Base-by-base conservation (phyloP, 2,888 invertebrate species). In the Euplexia lucipara region DNA sequence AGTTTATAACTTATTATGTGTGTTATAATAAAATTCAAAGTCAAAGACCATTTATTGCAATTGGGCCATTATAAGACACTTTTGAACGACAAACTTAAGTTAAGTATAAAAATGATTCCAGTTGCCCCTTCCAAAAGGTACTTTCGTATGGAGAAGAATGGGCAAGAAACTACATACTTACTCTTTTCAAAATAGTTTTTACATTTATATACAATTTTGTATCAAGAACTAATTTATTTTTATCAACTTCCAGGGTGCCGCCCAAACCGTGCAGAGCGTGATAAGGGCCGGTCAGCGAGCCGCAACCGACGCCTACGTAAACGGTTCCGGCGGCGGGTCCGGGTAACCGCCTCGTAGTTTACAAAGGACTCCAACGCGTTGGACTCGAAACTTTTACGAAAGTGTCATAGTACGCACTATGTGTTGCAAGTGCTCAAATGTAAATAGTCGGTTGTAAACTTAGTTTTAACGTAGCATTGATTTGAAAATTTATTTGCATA, bases 191-290 rank as follows among this genome's bases (percentile, higher is more conserved):
- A n/a, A n/a, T n/a, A n/a, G n/a, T n/a, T n/a, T n/a, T n/a, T n/a
- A n/a, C n/a, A n/a, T n/a, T n/a, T n/a, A n/a, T n/a, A n/a, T n/a
- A n/a, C n/a, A n/a, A n/a, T n/a, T n/a, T n/a, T n/a, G n/a, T n/a
- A 12, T 4, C 7, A 2, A 9, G 9, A 10, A 18, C n/a, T 45
- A 12, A 68, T 45, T 51, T 30, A 0, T 30, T 8, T 14, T 39
- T 20, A 1, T 48, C 22, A 9, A 18, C 18, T 95, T 96, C 53
- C 95, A 97, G 97, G 97, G 97, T 82, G 97, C 97, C 77, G 97
- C 97, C 22, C 96, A 96, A 83, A 96, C 97, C 22, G 96, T 97
- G 77, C 97, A 97, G 89, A 96, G 95, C 65, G 96, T 97, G 74
- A 95, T 97, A 68, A 93, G 95, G 67, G 95, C 96, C 5, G 96